phyloP scores from a whole-genome alignment of 2,113 vertebrate species.

The Leucopsar rothschildi region DNA sequence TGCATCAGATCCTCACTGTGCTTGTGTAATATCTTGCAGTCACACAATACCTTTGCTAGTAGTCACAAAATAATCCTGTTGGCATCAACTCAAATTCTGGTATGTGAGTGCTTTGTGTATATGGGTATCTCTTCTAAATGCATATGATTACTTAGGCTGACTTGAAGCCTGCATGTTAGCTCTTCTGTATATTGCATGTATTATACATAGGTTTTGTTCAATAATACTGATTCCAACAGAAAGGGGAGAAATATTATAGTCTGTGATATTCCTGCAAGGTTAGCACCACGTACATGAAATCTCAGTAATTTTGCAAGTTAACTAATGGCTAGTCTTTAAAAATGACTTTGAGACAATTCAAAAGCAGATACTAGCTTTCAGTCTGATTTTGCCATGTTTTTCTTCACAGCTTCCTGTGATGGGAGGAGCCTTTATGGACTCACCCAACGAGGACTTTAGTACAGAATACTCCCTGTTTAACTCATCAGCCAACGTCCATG shows the following conservation, averaged over 20 bases:
- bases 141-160: background rate
- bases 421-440: conserved; percentile 98
- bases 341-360: background rate
- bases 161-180: background rate
- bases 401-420: conserved; percentile 93
- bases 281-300: background rate
- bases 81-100: background rate
- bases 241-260: background rate
- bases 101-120: background rate
- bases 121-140: background rate
- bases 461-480: conserved; percentile 95
- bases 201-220: background rate
- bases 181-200: background rate
- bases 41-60: background rate
- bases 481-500: conserved; percentile 90
- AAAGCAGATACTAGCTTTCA: background rate
- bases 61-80: background rate
- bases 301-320: background rate
- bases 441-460: conserved; percentile 93
- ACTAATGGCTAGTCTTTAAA: background rate
- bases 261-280: background rate
- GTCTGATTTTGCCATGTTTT: conserved; percentile 20
- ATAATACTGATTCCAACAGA: background rate
- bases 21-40: rapidly evolving
- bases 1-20: background rate